These are phyloP conservation scores for Lepilemur septentrionalis DNA, from an alignment of 2,797 vertebrate species.

Conservation along the genomic window DNA sequence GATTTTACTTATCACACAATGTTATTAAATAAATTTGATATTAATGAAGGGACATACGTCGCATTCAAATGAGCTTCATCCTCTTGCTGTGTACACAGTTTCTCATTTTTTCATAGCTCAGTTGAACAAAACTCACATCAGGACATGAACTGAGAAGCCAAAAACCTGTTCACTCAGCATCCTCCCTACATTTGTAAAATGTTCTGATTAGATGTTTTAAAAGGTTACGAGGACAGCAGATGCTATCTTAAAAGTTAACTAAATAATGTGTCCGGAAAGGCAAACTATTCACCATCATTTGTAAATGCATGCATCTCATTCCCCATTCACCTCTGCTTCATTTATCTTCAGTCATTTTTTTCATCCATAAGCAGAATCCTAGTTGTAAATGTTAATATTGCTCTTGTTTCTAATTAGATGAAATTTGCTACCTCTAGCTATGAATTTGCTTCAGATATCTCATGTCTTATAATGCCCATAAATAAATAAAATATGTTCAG, in stretches of 20 bases:
- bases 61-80: neutral
- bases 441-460: neutral
- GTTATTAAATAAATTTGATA: conserved; percentile 48
- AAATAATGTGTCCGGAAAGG: conserved; percentile 12
- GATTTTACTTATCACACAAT: conserved; percentile 53
- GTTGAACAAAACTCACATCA: conserved; percentile 39
- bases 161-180: neutral
- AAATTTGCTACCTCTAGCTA: neutral
- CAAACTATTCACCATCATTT: conserved; percentile 6
- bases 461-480: neutral
- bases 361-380: conserved; percentile 40
- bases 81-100: neutral
- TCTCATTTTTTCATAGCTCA: neutral
- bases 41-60: neutral
- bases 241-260: conserved; percentile 49
- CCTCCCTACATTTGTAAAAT: neutral
- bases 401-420: neutral
- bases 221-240: conserved; percentile 55
- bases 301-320: neutral
- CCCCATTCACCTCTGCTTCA: neutral
- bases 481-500: conserved; percentile 23
- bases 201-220: conserved; percentile 55
- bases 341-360: conserved; percentile 16
- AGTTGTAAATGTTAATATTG: conserved; percentile 34
- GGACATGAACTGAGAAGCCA: neutral